phyloP scores from a whole-genome alignment of 1,140 invertebrate species.

The Mesaphorura yosii region DNA sequence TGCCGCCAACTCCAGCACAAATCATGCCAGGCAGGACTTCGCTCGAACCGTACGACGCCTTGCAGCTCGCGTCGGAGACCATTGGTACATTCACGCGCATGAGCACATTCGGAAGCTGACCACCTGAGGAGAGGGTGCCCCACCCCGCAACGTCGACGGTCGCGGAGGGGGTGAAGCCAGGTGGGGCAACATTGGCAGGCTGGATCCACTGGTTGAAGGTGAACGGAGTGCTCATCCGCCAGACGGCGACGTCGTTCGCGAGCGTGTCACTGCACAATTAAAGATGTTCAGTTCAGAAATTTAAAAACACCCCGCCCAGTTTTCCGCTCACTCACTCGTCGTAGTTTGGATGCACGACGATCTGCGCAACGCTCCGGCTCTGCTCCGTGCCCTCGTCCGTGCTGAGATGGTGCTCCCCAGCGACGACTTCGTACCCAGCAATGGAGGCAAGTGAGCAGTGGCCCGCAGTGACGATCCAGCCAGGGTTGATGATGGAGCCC shows the following conservation, averaged over 20 bases:
- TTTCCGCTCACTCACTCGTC: neutral
- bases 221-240: constrained; percentile 32
- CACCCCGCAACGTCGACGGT: constrained; percentile 3
- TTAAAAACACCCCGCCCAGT: no score
- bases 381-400: neutral
- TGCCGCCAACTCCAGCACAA: constrained; percentile 47
- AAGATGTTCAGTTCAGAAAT: no score
- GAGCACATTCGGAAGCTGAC: constrained; percentile 8
- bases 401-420: constrained; percentile 13
- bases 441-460: constrained; percentile 36
- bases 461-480: constrained; percentile 47
- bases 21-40: constrained; percentile 25
- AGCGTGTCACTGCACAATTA: no score
- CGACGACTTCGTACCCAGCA: neutral
- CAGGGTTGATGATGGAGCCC: constrained; percentile 43
- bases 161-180: neutral
- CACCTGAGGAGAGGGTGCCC: neutral
- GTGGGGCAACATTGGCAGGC: constrained; percentile 31
- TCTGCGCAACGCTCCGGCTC: neutral
- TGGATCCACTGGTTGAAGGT: constrained; percentile 31
- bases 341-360: constrained; percentile 6
- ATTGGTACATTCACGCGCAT: constrained; percentile 18
- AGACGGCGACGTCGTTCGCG: constrained; percentile 27
- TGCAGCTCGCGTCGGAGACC: constrained; percentile 15
- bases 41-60: constrained; percentile 10